Percentiles rank a stretch among this genome's conserved stretches.
Conservation (phyloP, 2,113 vertebrate species). For the Nesogale talazaci region DNA sequence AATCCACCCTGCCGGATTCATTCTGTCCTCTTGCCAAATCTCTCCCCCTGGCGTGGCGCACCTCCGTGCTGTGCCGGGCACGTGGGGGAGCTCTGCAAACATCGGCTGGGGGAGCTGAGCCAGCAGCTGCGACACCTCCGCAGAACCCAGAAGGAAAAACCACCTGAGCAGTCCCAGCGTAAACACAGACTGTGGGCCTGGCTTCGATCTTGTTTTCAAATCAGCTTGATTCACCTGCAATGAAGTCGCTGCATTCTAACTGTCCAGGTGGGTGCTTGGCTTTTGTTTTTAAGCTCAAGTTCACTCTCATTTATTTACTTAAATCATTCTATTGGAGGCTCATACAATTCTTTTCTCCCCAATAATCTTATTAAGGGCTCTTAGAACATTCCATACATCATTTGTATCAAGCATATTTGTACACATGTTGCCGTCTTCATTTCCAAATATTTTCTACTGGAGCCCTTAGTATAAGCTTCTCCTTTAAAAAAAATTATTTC, state of each 20-base stretch:
- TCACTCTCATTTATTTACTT: too few relatives aligned
- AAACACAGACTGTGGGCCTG: neutral
- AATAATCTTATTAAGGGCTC: too few relatives aligned
- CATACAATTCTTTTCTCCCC: too few relatives aligned
- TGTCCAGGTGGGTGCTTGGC: neutral
- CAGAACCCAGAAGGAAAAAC: neutral
- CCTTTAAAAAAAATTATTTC: too few relatives aligned
- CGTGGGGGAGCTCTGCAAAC: neutral
- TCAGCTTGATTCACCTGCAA: neutral
- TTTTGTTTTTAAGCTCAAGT: neutral
- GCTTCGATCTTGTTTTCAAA: constrained; percentile 18
- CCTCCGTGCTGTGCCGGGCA: neutral
- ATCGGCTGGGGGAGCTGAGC: neutral
- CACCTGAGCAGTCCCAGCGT: neutral
- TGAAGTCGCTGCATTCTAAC: neutral
- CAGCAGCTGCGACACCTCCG: rapidly evolving
- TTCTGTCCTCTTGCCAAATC: neutral
- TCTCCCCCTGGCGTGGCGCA: neutral
- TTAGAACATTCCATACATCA: too few relatives aligned
- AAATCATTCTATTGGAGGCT: too few relatives aligned
- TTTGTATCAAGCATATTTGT: too few relatives aligned
- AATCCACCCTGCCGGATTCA: neutral
- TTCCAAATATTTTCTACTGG: too few relatives aligned
- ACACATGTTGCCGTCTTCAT: too few relatives aligned
- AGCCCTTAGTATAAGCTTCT: too few relatives aligned